phyloP scores from a whole-genome alignment of 2,888 invertebrate species.

The Pegoplata infirma region DNA sequence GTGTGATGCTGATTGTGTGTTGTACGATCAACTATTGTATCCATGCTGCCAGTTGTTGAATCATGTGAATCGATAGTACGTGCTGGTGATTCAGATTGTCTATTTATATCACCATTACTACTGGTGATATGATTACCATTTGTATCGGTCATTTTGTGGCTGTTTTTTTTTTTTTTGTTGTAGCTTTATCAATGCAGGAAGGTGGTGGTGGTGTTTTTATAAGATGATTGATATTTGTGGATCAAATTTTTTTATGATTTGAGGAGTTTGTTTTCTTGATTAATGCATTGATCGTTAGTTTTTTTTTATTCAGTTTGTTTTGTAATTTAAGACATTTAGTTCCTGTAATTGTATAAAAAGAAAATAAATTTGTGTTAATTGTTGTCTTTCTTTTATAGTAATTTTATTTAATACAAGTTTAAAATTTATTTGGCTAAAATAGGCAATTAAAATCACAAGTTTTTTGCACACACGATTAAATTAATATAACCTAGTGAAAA shows the following conservation, averaged over 20 bases:
- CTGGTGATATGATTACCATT: constrained; percentile 62
- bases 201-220: constrained; percentile 48
- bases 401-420: too few species aligned
- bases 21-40: constrained; percentile 76
- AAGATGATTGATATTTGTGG: constrained; percentile 1
- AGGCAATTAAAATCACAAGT: too few species aligned
- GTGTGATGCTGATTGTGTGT: constrained; percentile 35
- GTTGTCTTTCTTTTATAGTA: too few species aligned
- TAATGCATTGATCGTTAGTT: constrained; percentile 20
- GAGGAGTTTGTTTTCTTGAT: background rate
- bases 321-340: constrained; percentile 53
- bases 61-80: constrained; percentile 76
- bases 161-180: background rate
- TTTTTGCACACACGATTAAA: too few species aligned
- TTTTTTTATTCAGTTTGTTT: too few species aligned
- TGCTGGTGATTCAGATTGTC: constrained; percentile 76
- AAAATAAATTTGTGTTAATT: constrained; percentile 7
- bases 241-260: constrained; percentile 40
- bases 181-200: constrained; percentile 37
- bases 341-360: constrained; percentile 30
- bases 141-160: constrained; percentile 51
- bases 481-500: too few species aligned
- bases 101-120: constrained; percentile 56
- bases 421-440: too few species aligned
- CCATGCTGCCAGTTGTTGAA: constrained; percentile 76